phyloP scores from a whole-genome alignment of 2,797 vertebrate genomes.

The Pangasius djambal region DNA sequence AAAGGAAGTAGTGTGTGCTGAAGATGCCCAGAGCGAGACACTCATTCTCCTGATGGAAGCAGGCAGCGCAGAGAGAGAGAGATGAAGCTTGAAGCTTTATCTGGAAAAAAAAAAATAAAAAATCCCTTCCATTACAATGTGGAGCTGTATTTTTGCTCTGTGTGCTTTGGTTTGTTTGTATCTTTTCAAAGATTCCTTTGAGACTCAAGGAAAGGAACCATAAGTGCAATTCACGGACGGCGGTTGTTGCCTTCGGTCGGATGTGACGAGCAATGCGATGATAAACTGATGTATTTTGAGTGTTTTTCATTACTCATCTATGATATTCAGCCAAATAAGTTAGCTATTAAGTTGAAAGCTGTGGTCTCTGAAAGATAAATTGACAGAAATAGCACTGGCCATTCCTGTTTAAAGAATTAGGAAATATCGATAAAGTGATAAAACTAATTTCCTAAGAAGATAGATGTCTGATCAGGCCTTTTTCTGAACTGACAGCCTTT shows the following conservation, averaged over 20 bases:
- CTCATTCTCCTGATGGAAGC: slow-evolving; percentile 15
- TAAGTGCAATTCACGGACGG: background rate
- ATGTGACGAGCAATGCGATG: background rate
- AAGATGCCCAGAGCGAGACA: slow-evolving; percentile 9
- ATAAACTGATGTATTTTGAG: background rate
- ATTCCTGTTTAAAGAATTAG: slow-evolving; percentile 6
- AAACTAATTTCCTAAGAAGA: slow-evolving; percentile 41
- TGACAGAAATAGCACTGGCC: slow-evolving; percentile 8
- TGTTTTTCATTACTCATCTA: slow-evolving; percentile 23
- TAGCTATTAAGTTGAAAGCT: background rate
- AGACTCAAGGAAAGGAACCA: background rate
- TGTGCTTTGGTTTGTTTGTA: background rate
- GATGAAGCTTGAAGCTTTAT: slow-evolving; percentile 12
- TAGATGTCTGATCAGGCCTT: slow-evolving; percentile 25
- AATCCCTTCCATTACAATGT: background rate
- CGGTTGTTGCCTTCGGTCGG: background rate
- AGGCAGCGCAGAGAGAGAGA: background rate
- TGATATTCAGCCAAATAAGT: background rate
- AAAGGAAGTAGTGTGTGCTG: background rate
- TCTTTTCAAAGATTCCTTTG: background rate
- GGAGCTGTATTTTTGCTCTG: background rate
- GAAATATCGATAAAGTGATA: slow-evolving; percentile 21
- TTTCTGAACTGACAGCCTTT: slow-evolving; percentile 19
- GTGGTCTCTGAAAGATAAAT: slow-evolving; percentile 9
- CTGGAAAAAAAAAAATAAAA: background rate